Evolutionary conservation across 2,888 invertebrate species (phyloP).

Genomic region (Troides helena): DNA sequence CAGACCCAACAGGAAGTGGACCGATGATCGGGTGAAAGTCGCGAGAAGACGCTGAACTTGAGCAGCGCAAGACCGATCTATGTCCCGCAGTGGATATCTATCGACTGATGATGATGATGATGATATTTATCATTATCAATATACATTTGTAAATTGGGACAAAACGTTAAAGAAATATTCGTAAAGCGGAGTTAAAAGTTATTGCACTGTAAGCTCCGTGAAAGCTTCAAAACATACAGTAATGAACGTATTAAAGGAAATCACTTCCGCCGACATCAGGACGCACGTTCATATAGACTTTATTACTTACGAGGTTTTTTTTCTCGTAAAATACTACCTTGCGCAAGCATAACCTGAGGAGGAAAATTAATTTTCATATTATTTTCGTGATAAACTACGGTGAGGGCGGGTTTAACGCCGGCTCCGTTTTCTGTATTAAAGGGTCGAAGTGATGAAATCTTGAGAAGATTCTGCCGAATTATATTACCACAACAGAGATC

Average conservation of each 20-base stretch:
- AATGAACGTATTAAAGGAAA: constrained; percentile 5
- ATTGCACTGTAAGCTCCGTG: background rate
- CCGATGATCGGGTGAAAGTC: too few relatives aligned
- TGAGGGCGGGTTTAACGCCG: background rate
- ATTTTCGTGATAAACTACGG: background rate
- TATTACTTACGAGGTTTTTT: background rate
- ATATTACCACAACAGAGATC: too few relatives aligned
- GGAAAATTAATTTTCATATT: background rate
- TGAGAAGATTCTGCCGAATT: too few relatives aligned
- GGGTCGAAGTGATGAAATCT: too few relatives aligned
- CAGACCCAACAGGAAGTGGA: too few relatives aligned
- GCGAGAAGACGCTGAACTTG: too few relatives aligned
- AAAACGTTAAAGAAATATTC: background rate
- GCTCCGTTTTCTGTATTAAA: background rate
- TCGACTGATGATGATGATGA: too few relatives aligned
- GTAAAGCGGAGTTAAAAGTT: constrained; percentile 11
- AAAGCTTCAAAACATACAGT: constrained; percentile 1
- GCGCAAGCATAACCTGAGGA: background rate
- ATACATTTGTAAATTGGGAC: too few relatives aligned
- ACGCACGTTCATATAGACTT: constrained; percentile 4
- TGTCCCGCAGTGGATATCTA: too few relatives aligned
- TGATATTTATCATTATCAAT: too few relatives aligned
- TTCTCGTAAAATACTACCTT: background rate
- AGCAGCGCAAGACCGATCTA: too few relatives aligned
- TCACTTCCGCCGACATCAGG: background rate